Evolutionary conservation across 1,140 invertebrate genomes (phyloP).

Genomic region (Polypedilum vanderplanki): DNA sequence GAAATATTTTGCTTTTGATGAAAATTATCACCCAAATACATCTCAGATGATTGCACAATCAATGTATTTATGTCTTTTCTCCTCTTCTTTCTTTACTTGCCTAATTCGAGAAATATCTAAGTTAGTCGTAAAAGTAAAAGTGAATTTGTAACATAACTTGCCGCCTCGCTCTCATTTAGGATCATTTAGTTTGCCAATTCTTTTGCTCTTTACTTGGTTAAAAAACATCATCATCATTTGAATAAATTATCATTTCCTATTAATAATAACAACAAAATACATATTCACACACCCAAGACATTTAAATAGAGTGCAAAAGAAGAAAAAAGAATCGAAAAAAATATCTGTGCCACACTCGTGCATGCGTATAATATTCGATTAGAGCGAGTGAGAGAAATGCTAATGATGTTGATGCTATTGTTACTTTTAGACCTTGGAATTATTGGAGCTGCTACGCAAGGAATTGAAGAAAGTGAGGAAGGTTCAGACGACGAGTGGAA

Average conservation of each 20-base stretch:
- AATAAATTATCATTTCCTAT: slow-evolving; percentile 25
- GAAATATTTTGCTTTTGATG: too few relatives aligned
- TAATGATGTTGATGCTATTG: slow-evolving; percentile 25
- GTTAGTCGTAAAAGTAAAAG: background rate
- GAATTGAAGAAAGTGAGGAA: background rate
- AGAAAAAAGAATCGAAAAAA: background rate
- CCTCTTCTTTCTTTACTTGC: too few relatives aligned
- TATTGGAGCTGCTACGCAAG: background rate
- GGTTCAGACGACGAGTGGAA: slow-evolving; percentile 24
- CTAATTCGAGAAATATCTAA: background rate
- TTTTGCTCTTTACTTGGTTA: background rate
- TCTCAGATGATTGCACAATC: slow-evolving; percentile 11
- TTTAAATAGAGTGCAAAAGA: background rate
- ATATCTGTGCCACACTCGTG: slow-evolving; percentile 1
- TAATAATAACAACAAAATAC: background rate
- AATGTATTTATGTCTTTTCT: background rate
- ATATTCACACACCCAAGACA: too few relatives aligned
- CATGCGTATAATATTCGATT: background rate
- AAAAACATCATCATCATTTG: background rate
- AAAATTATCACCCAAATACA: background rate
- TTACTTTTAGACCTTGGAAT: slow-evolving; percentile 26
- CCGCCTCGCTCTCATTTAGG: too few relatives aligned
- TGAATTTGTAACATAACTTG: background rate
- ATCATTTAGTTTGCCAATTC: background rate
- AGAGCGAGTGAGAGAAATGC: slow-evolving; percentile 1